A percentile compares a stretch with the other conserved stretches of the same genome.
Evolutionary conservation across 2,888 invertebrate genomes (phyloP).

Genomic region (Agriopis aurantiaria): DNA sequence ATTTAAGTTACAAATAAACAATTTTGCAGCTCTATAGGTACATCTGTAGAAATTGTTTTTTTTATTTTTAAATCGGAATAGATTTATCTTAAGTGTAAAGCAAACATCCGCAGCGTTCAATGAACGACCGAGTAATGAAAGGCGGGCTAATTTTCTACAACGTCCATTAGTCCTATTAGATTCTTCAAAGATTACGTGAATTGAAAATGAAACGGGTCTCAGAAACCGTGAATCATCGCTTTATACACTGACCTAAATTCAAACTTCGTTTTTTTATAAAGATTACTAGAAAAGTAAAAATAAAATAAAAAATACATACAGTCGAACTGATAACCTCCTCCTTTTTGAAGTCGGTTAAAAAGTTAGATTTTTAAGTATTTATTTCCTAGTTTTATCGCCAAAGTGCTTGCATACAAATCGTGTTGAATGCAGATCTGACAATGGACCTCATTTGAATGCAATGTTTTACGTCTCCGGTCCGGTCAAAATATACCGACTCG

Average conservation of each 20-base stretch:
- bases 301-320: not conserved
- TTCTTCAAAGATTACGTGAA: conserved; percentile 22
- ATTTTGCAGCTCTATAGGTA: not conserved
- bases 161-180: conserved; percentile 34
- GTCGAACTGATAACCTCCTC: too few relatives aligned
- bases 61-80: not conserved
- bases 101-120: conserved; percentile 29
- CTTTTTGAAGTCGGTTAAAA: too few relatives aligned
- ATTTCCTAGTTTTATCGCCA: conserved; percentile 10
- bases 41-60: not conserved
- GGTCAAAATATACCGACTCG: not conserved
- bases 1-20: not conserved
- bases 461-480: conserved; percentile 23
- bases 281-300: not conserved
- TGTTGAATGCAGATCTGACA: conserved; percentile 37
- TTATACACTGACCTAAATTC: conserved; percentile 11
- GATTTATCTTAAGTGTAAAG: conserved; percentile 3
- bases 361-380: not conserved
- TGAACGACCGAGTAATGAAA: conserved; percentile 26
- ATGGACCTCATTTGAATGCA: conserved; percentile 37
- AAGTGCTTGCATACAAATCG: conserved; percentile 27
- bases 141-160: conserved; percentile 33
- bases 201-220: conserved; percentile 23
- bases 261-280: not conserved
- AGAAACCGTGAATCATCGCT: conserved; percentile 11